Evolutionary conservation across 2,797 vertebrate species (phyloP).

Genomic region (Pseudomugil gertrudae): DNA sequence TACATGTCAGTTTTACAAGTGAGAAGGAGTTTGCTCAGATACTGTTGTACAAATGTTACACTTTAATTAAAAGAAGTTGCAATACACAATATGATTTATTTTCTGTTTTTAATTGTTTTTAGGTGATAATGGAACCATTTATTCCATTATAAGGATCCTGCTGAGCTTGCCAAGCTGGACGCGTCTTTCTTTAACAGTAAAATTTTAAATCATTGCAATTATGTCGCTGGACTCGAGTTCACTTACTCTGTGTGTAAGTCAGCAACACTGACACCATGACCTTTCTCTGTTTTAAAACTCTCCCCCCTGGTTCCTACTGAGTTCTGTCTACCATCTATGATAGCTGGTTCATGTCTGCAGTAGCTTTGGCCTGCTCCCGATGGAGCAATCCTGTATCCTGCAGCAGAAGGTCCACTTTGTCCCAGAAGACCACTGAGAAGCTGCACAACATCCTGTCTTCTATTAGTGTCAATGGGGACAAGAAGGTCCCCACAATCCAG

Average conservation of each 20-base stretch:
- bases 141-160: constrained; percentile 64
- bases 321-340: constrained; percentile 87
- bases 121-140: constrained; percentile 55
- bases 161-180: constrained; percentile 85
- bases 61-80: not conserved
- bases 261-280: not conserved
- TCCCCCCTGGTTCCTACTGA: constrained; percentile 84
- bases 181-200: constrained; percentile 83
- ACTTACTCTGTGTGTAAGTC: not conserved
- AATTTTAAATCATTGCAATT: not conserved
- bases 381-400: constrained; percentile 84
- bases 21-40: not conserved
- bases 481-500: constrained; percentile 60
- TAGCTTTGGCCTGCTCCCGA: constrained; percentile 69
- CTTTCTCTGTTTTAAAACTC: constrained; percentile 71
- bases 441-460: constrained; percentile 59
- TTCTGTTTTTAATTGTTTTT: not conserved
- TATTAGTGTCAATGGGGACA: constrained; percentile 43
- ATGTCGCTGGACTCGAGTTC: not conserved
- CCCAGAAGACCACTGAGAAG: constrained; percentile 59
- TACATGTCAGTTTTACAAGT: not conserved
- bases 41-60: not conserved
- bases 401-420: constrained; percentile 54
- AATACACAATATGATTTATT: not conserved
- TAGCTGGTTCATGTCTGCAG: constrained; percentile 88